Evolutionary conservation across 2,888 invertebrate genomes (phyloP), one percentile per base, ranked within the genome.

Genomic region (Hetaerina titia): DNA sequence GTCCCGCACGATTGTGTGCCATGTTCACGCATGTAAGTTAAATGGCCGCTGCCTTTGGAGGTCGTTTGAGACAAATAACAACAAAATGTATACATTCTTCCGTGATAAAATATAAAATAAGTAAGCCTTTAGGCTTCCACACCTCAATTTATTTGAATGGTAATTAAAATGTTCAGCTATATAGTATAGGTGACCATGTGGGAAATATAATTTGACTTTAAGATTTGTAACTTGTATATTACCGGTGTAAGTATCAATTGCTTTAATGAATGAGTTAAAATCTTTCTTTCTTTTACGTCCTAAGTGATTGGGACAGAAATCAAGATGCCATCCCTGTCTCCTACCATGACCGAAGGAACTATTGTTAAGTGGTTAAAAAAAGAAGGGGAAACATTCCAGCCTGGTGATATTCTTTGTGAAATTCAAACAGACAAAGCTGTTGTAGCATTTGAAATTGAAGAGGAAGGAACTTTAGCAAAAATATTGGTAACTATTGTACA

Each of bases 351-450:
- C 95, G 97, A 97, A 95, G 98, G 98, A 13, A 97, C 97, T 0
- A 97, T 97, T 69, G 97, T 97, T 0, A 97, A 97, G 95, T 97
- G 97, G 97, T 95, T 97, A 25, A 97, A 97, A 96, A 97, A 97
- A 95, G 97, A 97, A 97, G 98, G 98, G 95, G 97, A 97, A 74
- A 95, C 96, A 8, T 96, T 97, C 63, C 96, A 96, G 56, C 96
- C 98, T 45, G 98, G 98, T 17, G 98, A 98, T 96, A 97, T 97
- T 8, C 96, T 98, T 5, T 98, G 98, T 96, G 98, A 98, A 95
- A 97, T 98, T 96, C 97, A 98, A 96, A 98, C 98, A 0, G 98
- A 98, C 96, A 98, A 98, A 96, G 98, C 98, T 95, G 97, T 98
- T 2, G 97, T 98, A 95, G 96, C 97, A 6, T 97, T 98, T 96